Base-by-base conservation (phyloP, 2,888 invertebrate species). In the Dichetophora obliterata region DNA sequence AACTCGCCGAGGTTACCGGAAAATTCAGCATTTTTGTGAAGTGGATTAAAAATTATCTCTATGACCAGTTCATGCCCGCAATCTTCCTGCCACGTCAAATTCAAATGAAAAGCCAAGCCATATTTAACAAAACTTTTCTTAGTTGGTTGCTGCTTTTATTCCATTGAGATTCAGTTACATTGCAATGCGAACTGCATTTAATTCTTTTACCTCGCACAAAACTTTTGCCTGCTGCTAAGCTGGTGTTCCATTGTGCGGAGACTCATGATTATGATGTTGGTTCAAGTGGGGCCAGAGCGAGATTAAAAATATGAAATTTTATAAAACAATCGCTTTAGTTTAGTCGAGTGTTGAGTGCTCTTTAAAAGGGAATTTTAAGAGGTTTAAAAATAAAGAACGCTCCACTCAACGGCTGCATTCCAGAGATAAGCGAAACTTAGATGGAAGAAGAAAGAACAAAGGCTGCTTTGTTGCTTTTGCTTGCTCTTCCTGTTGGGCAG, bases 341-440 rank as follows among this genome's bases (percentile, higher is more conserved):
- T 66, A 16, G 19, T 19, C 22, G 19, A 19, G 9, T 22, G 1
- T 22, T 22, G 11, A 5, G 37, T 19, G 66, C 66, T 14, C 43
- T 66, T 19, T 16, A 66, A 66, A 66, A 11, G 9, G 5, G 22
- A n/a, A 66, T 9, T 66, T 37, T 19, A 66, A 37, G 37, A 14
- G 19, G 43, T 22, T 22, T 22, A 37, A 19, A 66, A 27, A 31
- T 14, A 19, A 63, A 19, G 54, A 37, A 66, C 19, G 19, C 16
- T 14, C 5, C 65, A 22, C 37, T 43, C 65, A 37, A 34, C 57
- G 57, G 66, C 66, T 66, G 66, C 11, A 9, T 37, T 34, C 66
- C 43, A 37, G n/a, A 66, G 66, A 66, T 66, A 66, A 66, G 66
- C 37, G 22, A 34, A 34, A 37, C 66, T 66, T 16, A 65, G n/a